Percentiles rank a stretch among this genome's conserved stretches.
These are phyloP conservation scores for Gyps fulvus DNA, from an alignment of 2,113 vertebrate species.

Conservation along the genomic window DNA sequence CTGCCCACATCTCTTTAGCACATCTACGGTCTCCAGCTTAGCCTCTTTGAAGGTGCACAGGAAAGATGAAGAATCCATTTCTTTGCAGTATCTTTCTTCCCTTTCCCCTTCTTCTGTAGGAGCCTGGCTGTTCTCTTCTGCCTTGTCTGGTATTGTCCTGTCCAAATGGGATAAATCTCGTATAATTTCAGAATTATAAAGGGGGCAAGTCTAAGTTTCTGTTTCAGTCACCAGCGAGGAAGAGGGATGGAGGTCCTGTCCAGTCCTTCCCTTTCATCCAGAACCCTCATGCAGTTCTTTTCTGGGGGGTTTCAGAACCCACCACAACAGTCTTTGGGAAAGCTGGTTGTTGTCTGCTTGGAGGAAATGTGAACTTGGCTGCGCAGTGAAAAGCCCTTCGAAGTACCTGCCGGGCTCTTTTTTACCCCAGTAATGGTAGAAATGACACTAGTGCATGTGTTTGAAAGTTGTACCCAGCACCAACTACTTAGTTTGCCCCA, in stretches of 20 bases:
- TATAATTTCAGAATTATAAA: neutral
- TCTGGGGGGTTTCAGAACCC: neutral
- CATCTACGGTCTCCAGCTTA: neutral
- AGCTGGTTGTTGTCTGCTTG: neutral
- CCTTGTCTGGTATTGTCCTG: neutral
- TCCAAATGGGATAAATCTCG: fast-evolving
- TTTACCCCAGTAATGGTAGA: neutral
- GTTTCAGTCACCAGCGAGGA: neutral
- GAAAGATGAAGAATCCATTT: neutral
- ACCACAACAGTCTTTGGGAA: neutral
- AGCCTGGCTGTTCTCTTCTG: neutral
- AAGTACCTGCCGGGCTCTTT: neutral
- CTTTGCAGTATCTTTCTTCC: neutral
- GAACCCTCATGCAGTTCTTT: neutral
- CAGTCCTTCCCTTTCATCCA: neutral
- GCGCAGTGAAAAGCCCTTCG: neutral
- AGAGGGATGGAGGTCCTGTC: neutral
- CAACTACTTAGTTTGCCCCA: neutral
- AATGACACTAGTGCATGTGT: neutral
- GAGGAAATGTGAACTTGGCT: neutral
- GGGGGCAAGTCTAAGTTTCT: neutral
- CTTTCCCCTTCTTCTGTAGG: neutral
- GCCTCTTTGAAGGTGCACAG: neutral
- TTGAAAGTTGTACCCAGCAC: neutral
- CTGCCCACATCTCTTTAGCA: neutral